Conservation (phyloP, 2,113 vertebrate species). For the Hypocryptadius cinnamomeus region DNA sequence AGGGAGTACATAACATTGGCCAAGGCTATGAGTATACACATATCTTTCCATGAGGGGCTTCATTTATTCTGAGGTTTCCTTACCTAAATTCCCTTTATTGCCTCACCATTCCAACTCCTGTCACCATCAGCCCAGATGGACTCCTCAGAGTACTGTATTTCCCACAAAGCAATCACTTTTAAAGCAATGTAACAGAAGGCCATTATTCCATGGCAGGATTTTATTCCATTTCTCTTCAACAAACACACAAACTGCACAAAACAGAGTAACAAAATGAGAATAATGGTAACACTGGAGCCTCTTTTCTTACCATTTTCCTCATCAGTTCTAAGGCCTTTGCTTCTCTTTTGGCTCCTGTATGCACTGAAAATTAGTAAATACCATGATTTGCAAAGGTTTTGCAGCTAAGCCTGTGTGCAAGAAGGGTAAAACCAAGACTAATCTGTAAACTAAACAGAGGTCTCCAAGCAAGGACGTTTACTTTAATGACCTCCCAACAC, state of each 20-base stretch:
- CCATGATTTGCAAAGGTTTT: background rate
- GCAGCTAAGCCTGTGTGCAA: background rate
- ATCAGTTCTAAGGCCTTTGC: rapidly evolving
- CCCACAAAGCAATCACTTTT: background rate
- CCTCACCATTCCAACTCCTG: background rate
- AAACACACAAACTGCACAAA: background rate
- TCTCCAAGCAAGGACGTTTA: background rate
- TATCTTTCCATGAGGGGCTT: background rate
- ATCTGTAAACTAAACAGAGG: background rate
- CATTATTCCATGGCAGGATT: background rate
- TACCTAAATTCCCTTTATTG: background rate
- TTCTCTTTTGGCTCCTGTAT: background rate
- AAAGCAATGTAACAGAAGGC: background rate
- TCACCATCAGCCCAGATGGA: background rate
- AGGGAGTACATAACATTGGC: background rate
- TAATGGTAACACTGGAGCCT: rapidly evolving
- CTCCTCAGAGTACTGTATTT: background rate
- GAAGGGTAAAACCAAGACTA: background rate
- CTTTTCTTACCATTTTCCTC: background rate
- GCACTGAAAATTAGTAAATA: background rate
- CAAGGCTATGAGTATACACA: background rate
- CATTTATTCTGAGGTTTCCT: background rate
- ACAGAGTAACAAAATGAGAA: background rate
- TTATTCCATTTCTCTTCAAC: background rate
- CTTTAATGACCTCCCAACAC: background rate